Percentiles rank a stretch among this genome's conserved stretches.
Conservation (phyloP, 1,140 invertebrate species). For the Theocolax elegans region DNA sequence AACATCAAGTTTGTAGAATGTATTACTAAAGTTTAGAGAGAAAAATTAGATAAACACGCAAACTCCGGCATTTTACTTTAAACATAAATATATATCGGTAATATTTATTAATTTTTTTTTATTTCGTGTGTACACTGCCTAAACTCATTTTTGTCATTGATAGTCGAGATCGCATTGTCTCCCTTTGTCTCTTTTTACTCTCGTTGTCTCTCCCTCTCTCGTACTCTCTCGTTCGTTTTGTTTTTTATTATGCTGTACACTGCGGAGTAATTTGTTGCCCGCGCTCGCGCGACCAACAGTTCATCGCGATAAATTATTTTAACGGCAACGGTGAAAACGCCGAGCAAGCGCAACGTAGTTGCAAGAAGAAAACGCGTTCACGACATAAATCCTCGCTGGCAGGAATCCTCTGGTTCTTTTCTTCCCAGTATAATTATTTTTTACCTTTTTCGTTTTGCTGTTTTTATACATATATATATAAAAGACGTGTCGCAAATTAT, state of each 20-base stretch:
- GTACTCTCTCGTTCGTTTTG: not conserved
- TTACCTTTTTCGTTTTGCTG: not conserved
- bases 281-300: constrained; percentile 6
- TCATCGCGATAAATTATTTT: constrained; percentile 32
- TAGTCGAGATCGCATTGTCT: not conserved
- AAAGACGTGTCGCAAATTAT: no score
- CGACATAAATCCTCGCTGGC: constrained; percentile 18
- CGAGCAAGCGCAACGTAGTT: not conserved
- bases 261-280: constrained; percentile 20
- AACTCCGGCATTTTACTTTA: no score
- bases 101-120: no score
- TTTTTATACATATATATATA: no score
- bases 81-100: no score
- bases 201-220: not conserved
- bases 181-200: not conserved
- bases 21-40: no score
- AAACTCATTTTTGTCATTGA: not conserved
- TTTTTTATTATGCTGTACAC: no score
- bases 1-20: no score
- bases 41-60: no score
- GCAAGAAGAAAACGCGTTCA: constrained; percentile 1
- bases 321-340: constrained; percentile 11
- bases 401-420: not conserved
- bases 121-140: not conserved
- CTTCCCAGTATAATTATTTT: no score